These are phyloP conservation scores for Apodemia zela DNA, from an alignment of 2,888 invertebrate species.

Conservation along the genomic window DNA sequence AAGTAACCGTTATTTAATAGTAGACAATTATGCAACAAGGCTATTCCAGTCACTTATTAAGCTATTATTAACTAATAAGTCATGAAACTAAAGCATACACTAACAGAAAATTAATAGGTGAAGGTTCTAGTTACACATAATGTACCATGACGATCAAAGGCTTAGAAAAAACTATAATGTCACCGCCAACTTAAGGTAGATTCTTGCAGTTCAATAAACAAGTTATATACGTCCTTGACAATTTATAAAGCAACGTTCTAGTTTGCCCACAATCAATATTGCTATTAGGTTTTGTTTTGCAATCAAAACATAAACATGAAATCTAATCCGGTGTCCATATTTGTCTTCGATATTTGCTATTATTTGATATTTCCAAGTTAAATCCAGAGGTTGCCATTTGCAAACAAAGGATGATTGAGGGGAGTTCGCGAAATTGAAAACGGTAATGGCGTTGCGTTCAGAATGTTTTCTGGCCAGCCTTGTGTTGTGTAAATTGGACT, in stretches of 20 bases:
- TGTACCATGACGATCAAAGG: slow-evolving; percentile 1
- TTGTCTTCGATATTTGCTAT: slow-evolving; percentile 9
- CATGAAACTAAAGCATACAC: slow-evolving; percentile 2
- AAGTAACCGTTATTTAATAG: slow-evolving; percentile 7
- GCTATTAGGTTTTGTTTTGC: background rate
- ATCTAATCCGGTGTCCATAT: slow-evolving; percentile 37
- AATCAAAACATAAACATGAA: slow-evolving; percentile 3
- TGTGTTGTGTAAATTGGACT: slow-evolving; percentile 34
- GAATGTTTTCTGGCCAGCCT: slow-evolving; percentile 33
- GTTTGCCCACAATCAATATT: slow-evolving; percentile 12
- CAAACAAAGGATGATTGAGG: slow-evolving; percentile 53
- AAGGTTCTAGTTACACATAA: background rate
- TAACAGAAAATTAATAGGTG: background rate
- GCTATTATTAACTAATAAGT: slow-evolving; percentile 5
- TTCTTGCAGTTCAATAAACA: background rate
- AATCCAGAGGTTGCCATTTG: slow-evolving; percentile 47
- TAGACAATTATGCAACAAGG: slow-evolving; percentile 13
- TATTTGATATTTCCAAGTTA: slow-evolving; percentile 37
- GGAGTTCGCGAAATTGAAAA: slow-evolving; percentile 56
- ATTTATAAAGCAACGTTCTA: slow-evolving; percentile 6
- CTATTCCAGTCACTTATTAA: slow-evolving; percentile 12
- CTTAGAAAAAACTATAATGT: background rate
- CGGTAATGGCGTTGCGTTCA: slow-evolving; percentile 41
- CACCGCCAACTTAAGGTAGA: background rate
- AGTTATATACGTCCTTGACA: slow-evolving; percentile 4